phyloP scores from a whole-genome alignment of 2,113 vertebrate genomes.

The Plectropomus leopardus region DNA sequence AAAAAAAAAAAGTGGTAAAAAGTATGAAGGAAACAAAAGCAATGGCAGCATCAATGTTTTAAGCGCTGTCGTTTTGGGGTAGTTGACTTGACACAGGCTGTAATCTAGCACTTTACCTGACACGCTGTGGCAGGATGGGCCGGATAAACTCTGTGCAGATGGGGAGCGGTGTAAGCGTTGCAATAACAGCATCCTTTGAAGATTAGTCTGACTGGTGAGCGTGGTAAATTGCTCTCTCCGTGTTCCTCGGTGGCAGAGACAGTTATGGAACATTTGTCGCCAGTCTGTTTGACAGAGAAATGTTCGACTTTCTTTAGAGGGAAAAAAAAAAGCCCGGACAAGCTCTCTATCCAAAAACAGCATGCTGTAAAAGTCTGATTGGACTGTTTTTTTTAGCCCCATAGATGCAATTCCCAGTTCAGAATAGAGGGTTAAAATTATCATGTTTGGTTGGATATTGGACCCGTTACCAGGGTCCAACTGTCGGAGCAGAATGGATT shows the following conservation, averaged over 20 bases:
- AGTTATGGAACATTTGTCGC: conserved; percentile 59
- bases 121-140: conserved; percentile 49
- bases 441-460: not conserved
- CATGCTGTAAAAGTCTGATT: not conserved
- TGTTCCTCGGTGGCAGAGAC: conserved; percentile 50
- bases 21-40: conserved; percentile 21
- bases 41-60: conserved; percentile 56
- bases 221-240: conserved; percentile 63
- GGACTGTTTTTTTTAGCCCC: not conserved
- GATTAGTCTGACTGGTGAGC: conserved; percentile 71
- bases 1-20: not conserved
- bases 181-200: conserved; percentile 69
- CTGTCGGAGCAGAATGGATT: not conserved
- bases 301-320: conserved; percentile 20
- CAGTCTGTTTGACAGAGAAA: conserved; percentile 55
- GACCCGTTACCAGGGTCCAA: not conserved
- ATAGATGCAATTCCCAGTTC: not conserved
- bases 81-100: conserved; percentile 34
- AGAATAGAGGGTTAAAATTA: not conserved
- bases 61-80: conserved; percentile 29
- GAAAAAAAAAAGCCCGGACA: not conserved
- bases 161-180: conserved; percentile 39
- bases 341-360: conserved; percentile 23
- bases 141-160: conserved; percentile 16
- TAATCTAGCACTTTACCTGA: conserved; percentile 68